Evolutionary conservation across 2,888 invertebrate genomes (phyloP).

Genomic region (Agrochola litura): DNA sequence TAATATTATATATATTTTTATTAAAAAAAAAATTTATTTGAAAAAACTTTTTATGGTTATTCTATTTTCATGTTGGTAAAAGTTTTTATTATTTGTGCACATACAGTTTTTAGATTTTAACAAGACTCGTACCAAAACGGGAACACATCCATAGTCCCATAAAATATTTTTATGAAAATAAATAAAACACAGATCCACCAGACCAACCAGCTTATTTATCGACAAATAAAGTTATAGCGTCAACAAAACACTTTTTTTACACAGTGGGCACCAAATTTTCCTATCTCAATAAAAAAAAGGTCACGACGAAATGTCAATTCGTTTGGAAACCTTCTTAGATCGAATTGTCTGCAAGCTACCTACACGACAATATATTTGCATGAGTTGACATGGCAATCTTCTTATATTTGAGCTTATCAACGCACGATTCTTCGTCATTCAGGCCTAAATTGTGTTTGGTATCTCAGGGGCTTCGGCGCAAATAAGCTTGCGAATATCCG

Average conservation of each 20-base stretch:
- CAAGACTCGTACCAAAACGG: not conserved
- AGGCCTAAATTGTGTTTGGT: constrained; percentile 76
- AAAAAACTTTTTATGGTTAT: too few species aligned
- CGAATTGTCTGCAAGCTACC: constrained; percentile 76
- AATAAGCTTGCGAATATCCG: constrained; percentile 66
- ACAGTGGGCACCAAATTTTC: constrained; percentile 70
- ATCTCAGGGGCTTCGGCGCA: constrained; percentile 66
- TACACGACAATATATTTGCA: constrained; percentile 75
- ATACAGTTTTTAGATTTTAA: constrained; percentile 12
- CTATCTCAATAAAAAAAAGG: constrained; percentile 81
- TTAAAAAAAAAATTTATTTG: too few species aligned
- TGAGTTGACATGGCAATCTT: constrained; percentile 76
- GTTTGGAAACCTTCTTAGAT: constrained; percentile 76
- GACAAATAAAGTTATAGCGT: constrained; percentile 60
- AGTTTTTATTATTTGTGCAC: not conserved
- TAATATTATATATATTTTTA: too few species aligned
- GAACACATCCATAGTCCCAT: not conserved
- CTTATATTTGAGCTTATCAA: constrained; percentile 81
- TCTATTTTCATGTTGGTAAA: not conserved
- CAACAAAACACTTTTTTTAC: constrained; percentile 69
- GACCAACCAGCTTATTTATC: constrained; percentile 50
- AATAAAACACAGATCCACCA: constrained; percentile 37
- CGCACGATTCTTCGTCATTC: constrained; percentile 78
- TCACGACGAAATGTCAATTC: constrained; percentile 79
- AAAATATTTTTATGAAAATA: constrained; percentile 42